Percentiles rank a stretch among this genome's conserved stretches.
Evolutionary conservation across 2,797 vertebrate species (phyloP).

Genomic region (Salmo trutta): DNA sequence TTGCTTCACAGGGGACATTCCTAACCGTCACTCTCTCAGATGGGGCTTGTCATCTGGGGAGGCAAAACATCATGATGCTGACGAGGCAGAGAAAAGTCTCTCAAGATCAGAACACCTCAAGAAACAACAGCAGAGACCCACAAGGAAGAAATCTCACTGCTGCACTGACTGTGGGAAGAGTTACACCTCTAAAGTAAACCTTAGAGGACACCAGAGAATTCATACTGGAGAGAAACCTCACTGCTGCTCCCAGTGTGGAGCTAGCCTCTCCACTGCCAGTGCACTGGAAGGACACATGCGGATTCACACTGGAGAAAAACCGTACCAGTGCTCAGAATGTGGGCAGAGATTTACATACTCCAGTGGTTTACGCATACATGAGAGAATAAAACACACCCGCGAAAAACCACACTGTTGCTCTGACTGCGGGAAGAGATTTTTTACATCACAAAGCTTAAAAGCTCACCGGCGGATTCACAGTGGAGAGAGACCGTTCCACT

Average conservation of each 20-base stretch:
- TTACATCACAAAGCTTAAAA: no score
- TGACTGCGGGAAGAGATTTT: no score
- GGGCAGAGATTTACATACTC: not conserved
- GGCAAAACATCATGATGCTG: not conserved
- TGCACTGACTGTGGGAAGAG: not conserved
- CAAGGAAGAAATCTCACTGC: not conserved
- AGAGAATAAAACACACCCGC: no score
- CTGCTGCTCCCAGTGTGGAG: not conserved
- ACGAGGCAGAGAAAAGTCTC: not conserved
- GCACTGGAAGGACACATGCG: not conserved
- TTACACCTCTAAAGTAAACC: not conserved
- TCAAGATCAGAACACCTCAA: not conserved
- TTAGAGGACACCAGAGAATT: not conserved
- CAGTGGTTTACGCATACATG: no score
- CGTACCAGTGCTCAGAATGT: not conserved
- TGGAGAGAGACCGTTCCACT: no score
- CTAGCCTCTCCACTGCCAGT: not conserved
- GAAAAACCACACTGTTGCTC: no score
- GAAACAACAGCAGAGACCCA: not conserved
- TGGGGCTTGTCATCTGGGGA: not conserved
- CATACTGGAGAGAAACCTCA: conserved; percentile 3
- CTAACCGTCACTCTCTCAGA: not conserved
- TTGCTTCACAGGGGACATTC: not conserved
- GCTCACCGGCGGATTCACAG: no score
- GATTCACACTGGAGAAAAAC: not conserved